Base-by-base conservation (phyloP, 2,113 vertebrate species). In the Corythornis madagascariensis region DNA sequence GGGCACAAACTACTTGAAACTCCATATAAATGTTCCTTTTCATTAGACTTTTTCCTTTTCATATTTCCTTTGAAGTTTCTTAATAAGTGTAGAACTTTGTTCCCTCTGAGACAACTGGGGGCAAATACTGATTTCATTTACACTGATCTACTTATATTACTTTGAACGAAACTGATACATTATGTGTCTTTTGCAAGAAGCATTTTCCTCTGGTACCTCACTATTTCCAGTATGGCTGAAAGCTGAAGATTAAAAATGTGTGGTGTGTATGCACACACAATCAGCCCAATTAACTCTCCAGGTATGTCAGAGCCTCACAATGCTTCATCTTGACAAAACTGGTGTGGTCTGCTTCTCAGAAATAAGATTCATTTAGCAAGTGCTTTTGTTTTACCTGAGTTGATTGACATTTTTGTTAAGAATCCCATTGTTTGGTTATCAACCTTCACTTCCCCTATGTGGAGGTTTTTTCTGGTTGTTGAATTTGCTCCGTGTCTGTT, bases 11-110 rank as follows among this genome's bases (percentile, higher is more conserved):
- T 93, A 55, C 67, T 63, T 87, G 66, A 86, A 92, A 78, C 59
- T 78, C 59, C 31, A 18, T 83, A 78, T 78, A 90, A 86, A 72
- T 31, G 38, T 92, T 72, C 48, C 40, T 75, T 90, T 84, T 84
- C 66, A 59, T 93, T 83, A 94, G 55, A 87, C 47, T 18, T 90
- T 94, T 91, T 82, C 63, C 53, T 69, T 85, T 94, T 53, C 20
- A 4, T 86, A 76, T 79, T 84, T 88, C 55, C 67, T 95, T 95
- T 94, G 92, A 94, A 90, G 71, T 87, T 92, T 82, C 83, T 90
- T 90, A 88, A 56, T 81, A 92, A 82, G 33, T 82, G 85, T 72
- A 90, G 55, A 82, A 61, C 66, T 81, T 60, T 57, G 16, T 84
- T 95, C 50, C 28, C 9, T 90, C 42, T 78, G 74, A 87, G 45